Evolutionary conservation across 2,113 vertebrate genomes (phyloP).

Genomic region (Serilophus lunatus): DNA sequence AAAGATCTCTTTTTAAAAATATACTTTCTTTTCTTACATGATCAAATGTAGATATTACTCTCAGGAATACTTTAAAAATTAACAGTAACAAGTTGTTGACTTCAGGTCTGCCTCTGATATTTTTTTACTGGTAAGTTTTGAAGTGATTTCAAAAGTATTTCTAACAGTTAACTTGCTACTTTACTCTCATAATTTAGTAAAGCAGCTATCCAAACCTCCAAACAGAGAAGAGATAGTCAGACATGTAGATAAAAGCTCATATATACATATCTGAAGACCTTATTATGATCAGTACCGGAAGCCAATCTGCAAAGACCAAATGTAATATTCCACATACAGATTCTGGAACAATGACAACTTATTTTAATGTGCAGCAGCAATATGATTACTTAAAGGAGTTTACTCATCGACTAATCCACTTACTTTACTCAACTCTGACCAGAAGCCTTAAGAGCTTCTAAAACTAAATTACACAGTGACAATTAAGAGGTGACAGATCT

Average conservation of each 20-base stretch:
- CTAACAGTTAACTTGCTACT: not conserved
- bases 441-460: not conserved
- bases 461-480: not conserved
- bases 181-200: not conserved
- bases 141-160: not conserved
- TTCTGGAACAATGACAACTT: slow-evolving; percentile 16
- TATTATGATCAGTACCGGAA: not conserved
- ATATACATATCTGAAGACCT: not conserved
- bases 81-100: not conserved
- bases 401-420: not conserved
- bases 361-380: not conserved
- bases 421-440: not conserved
- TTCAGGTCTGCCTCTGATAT: not conserved
- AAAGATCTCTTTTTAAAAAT: not conserved
- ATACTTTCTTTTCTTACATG: not conserved
- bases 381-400: slow-evolving; percentile 4
- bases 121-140: not conserved
- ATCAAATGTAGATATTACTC: not conserved
- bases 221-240: not conserved
- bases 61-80: not conserved
- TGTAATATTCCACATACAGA: slow-evolving; percentile 8
- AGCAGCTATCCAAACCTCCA: not conserved
- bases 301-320: not conserved
- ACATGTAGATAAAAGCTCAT: not conserved
- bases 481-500: not conserved